A percentile compares a stretch with the other conserved stretches of the same genome.
Conservation (phyloP, 2,113 vertebrate genomes). For the Chaetura pelagica region DNA sequence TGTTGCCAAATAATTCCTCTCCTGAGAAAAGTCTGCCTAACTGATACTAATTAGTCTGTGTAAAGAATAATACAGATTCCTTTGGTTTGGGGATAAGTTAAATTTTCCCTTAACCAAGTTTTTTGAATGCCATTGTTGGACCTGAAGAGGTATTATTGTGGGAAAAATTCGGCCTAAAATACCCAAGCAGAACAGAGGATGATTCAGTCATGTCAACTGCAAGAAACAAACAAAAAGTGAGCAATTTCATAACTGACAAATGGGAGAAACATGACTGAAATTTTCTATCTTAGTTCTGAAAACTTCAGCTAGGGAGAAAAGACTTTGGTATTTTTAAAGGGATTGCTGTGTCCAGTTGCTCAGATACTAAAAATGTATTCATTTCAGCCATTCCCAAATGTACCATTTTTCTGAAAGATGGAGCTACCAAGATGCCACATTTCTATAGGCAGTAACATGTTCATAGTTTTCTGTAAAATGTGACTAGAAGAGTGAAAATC, state of each 20-base stretch:
- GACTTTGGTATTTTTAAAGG: background rate
- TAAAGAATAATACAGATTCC: background rate
- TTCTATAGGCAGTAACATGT: background rate
- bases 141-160: background rate
- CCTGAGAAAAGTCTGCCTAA: background rate
- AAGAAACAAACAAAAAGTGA: background rate
- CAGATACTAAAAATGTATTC: background rate
- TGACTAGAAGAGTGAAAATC: background rate
- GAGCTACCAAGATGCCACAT: background rate
- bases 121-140: background rate
- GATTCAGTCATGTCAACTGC: background rate
- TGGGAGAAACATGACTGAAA: background rate
- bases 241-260: background rate
- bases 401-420: background rate
- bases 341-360: background rate
- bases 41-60: background rate
- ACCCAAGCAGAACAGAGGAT: background rate
- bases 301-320: background rate
- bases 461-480: background rate
- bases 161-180: background rate
- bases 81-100: background rate
- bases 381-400: background rate
- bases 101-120: background rate
- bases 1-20: background rate
- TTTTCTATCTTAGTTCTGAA: background rate